These are phyloP conservation scores for Agriopis leucophaearia DNA, from an alignment of 2,888 invertebrate species.

Conservation along the genomic window DNA sequence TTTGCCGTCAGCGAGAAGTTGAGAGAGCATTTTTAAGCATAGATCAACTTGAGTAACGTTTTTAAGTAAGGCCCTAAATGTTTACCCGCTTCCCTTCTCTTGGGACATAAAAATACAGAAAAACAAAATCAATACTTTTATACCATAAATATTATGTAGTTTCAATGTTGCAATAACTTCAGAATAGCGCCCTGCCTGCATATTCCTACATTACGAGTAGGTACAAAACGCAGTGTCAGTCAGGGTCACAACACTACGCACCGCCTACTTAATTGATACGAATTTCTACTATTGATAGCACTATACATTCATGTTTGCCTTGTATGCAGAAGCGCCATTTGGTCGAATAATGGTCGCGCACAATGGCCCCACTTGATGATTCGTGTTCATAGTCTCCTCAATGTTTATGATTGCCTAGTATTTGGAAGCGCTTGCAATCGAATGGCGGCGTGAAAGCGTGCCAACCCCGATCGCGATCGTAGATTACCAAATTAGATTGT, in stretches of 20 bases:
- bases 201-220: too few relatives aligned
- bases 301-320: slow-evolving; percentile 35
- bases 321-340: slow-evolving; percentile 44
- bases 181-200: neutral
- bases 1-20: too few relatives aligned
- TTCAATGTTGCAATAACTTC: neutral
- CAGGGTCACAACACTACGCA: neutral
- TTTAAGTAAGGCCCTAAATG: too few relatives aligned
- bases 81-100: too few relatives aligned
- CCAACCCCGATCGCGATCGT: neutral
- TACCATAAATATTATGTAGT: too few relatives aligned
- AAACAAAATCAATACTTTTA: too few relatives aligned
- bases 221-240: too few relatives aligned
- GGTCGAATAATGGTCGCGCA: slow-evolving; percentile 41
- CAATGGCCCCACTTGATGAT: neutral
- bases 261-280: neutral
- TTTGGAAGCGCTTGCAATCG: slow-evolving; percentile 18
- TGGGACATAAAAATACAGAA: too few relatives aligned
- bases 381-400: neutral
- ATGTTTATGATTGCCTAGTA: slow-evolving; percentile 25
- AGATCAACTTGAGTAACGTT: too few relatives aligned
- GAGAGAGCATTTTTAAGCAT: too few relatives aligned
- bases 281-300: neutral
- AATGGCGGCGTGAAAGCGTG: slow-evolving; percentile 21
- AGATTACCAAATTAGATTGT: neutral